phyloP scores from a whole-genome alignment of 1,140 invertebrate genomes.

The Drosophila elegans region DNA sequence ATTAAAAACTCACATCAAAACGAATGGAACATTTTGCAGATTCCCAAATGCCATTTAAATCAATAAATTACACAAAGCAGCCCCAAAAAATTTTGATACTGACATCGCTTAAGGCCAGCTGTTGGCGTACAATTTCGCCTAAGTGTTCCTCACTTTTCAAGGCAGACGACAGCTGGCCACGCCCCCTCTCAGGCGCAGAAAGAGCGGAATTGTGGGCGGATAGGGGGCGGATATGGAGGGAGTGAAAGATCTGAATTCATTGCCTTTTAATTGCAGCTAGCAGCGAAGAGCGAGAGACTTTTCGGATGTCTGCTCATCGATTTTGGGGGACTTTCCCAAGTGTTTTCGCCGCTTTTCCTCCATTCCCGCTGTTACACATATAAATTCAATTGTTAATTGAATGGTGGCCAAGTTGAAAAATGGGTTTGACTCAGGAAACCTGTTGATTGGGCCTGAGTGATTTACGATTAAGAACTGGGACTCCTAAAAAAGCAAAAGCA shows the following conservation, averaged over 20 bases:
- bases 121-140: conserved; percentile 71
- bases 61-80: conserved; percentile 37
- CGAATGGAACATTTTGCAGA: conserved; percentile 16
- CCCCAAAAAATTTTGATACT: background rate
- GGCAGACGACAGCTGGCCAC: conserved; percentile 22
- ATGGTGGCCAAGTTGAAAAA: conserved; percentile 71
- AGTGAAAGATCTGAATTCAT: conserved; percentile 64
- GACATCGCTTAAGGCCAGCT: conserved; percentile 65
- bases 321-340: conserved; percentile 24
- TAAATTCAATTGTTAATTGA: conserved; percentile 78
- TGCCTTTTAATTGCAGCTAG: conserved; percentile 81
- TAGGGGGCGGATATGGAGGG: background rate
- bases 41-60: conserved; percentile 23
- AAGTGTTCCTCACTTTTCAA: conserved; percentile 70
- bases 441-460: conserved; percentile 64
- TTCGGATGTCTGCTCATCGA: conserved; percentile 44
- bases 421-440: conserved; percentile 61
- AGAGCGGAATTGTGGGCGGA: background rate
- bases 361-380: conserved; percentile 32
- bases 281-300: conserved; percentile 66
- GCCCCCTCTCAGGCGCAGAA: conserved; percentile 26
- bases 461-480: conserved; percentile 49
- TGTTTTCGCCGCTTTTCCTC: conserved; percentile 16
- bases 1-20: background rate
- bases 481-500: background rate